Base-by-base conservation (phyloP, 2,888 invertebrate genomes). In the Oeneis ivallda region DNA sequence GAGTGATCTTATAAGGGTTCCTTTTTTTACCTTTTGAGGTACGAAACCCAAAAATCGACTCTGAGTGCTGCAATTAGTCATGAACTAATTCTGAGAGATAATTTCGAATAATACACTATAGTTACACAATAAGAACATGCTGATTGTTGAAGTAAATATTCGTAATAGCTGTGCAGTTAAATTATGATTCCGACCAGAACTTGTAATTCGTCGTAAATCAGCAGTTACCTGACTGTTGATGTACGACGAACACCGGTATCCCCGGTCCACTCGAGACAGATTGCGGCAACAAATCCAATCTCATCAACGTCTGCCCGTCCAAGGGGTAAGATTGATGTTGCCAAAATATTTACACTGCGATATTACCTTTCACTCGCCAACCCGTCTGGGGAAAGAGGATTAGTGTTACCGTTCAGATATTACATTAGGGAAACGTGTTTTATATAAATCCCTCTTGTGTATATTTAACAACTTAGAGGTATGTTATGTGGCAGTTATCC, bases 211-310 rank as follows among this genome's bases (percentile, higher is more conserved):
- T 56, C 56, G 39, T 56, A 41, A 56, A 41, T 19, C 56, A 56
- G 7, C 56, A 13, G 56, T 56, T 41, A 56, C 41, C 41, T 56
- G 41, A 56, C 41, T 41, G 56, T 41, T 56, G 56, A 56, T 56
- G 41, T 56, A 56, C 39, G 39, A 39, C 54, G 54, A 53, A 37
- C 17, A 11, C 53, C 56, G 59, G 17, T 45, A 62, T 52, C 50
- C 62, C 37, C 47, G 34, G 54, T 56, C 47, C 56, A 63, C 56
- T 63, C 39, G 19, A 39, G n/a, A 7, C 54, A 10, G 58, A 64
- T 64, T 64, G 64, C 58, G 64, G 50, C 52, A 64, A 58, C 64
- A 59, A 58, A 54, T 62, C 62, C 57, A 61, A 65, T 65, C 60
- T 45, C 64, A 64, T 59, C 64, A 60, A 60, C 64, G 64, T 52